These are phyloP conservation scores for Xyliphius kryptos DNA, from an alignment of 2,113 vertebrate species.

Conservation along the genomic window DNA sequence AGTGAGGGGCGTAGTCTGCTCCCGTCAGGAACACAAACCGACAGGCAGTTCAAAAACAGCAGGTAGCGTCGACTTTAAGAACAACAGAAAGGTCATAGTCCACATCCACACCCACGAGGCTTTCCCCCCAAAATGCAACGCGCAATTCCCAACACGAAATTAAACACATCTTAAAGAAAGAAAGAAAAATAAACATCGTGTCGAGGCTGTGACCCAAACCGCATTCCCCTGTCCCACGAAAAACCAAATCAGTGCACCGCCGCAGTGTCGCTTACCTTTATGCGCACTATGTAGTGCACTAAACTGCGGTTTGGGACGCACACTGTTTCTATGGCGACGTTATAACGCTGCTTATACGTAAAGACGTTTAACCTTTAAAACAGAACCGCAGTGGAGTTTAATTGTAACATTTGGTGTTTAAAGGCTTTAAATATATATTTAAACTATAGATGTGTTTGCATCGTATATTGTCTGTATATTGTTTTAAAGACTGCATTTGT, in stretches of 20 bases:
- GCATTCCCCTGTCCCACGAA: background rate
- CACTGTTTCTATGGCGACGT: slow-evolving; percentile 5
- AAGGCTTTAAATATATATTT: too few species aligned
- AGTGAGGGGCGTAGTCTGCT: background rate
- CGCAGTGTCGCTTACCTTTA: background rate
- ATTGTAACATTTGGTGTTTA: too few species aligned
- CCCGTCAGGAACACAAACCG: background rate
- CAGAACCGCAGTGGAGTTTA: too few species aligned
- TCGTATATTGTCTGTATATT: too few species aligned
- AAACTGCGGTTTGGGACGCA: background rate
- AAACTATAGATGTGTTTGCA: too few species aligned
- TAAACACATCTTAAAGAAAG: background rate
- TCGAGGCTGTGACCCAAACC: background rate
- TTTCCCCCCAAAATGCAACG: background rate
- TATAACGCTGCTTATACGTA: background rate
- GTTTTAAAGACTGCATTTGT: too few species aligned
- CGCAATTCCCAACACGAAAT: background rate
- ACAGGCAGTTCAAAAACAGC: slow-evolving; percentile 1
- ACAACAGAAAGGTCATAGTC: slow-evolving; percentile 24
- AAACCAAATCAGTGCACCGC: background rate
- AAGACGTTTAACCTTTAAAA: background rate
- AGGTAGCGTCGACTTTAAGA: slow-evolving; percentile 3
- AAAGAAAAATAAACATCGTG: background rate
- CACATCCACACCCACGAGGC: slow-evolving; percentile 22
- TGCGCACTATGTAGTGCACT: background rate